Evolutionary conservation across 2,113 vertebrate species (phyloP).

Genomic region (Elgaria multicarinata): DNA sequence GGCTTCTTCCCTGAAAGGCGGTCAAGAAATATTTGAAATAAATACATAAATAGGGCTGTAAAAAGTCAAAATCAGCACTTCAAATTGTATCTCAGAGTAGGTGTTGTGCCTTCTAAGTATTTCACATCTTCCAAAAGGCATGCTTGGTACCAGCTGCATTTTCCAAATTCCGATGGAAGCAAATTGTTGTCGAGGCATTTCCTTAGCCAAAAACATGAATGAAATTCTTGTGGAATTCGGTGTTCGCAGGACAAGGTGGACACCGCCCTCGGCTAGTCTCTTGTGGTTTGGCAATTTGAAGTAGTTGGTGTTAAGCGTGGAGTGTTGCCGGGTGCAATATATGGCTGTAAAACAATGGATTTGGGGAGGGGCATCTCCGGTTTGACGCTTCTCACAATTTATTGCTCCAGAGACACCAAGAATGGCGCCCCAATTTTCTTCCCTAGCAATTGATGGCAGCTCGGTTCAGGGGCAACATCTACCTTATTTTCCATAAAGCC

Average conservation of each 20-base stretch:
- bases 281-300: not conserved
- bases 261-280: not conserved
- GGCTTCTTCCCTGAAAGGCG: too few relatives aligned
- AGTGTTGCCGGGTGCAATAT: not conserved
- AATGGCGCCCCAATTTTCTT: fast-evolving
- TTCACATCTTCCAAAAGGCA: not conserved
- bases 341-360: not conserved
- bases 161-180: not conserved
- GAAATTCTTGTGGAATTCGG: not conserved
- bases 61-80: not conserved
- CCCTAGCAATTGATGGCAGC: not conserved
- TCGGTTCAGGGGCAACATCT: not conserved
- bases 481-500: not conserved
- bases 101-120: not conserved
- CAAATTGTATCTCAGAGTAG: not conserved
- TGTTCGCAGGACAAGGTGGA: not conserved
- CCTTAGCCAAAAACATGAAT: not conserved
- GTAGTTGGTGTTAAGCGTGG: not conserved
- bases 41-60: too few relatives aligned
- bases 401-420: not conserved
- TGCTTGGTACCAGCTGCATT: not conserved
- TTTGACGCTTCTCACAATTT: constrained; percentile 27
- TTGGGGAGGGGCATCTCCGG: not conserved
- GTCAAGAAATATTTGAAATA: too few relatives aligned
- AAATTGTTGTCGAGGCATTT: not conserved